phyloP scores from a whole-genome alignment of 2,113 vertebrate species.

The Thryonomys swinderianus region DNA sequence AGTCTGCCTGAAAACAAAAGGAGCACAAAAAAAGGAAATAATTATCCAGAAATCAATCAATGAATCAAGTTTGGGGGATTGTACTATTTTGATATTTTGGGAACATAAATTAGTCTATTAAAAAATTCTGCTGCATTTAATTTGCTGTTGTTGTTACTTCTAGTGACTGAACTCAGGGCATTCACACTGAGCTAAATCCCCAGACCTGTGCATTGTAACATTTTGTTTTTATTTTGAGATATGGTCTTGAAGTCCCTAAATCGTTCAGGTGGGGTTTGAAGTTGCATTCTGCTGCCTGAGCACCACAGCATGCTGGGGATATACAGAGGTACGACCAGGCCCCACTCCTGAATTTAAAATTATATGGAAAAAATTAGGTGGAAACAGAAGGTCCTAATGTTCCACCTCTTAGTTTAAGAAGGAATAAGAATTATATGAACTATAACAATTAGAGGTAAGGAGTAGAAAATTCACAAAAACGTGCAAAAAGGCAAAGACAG shows the following conservation, averaged over 20 bases:
- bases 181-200: neutral
- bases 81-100: neutral
- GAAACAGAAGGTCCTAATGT: neutral
- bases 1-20: neutral
- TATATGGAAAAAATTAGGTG: neutral
- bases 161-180: neutral
- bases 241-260: neutral
- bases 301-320: neutral
- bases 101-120: neutral
- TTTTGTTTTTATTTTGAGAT: neutral
- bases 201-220: neutral
- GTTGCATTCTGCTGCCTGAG: neutral
- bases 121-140: neutral
- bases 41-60: neutral
- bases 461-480: neutral
- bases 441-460: neutral
- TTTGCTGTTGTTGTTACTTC: neutral
- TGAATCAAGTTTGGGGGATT: neutral
- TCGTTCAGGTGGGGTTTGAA: neutral
- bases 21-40: neutral
- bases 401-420: neutral
- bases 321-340: neutral
- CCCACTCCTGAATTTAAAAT: neutral
- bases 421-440: neutral
- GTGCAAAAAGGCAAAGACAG: neutral